These are phyloP conservation scores for Bellardia bayeri DNA, from an alignment of 2,888 invertebrate genomes.

Conservation along the genomic window DNA sequence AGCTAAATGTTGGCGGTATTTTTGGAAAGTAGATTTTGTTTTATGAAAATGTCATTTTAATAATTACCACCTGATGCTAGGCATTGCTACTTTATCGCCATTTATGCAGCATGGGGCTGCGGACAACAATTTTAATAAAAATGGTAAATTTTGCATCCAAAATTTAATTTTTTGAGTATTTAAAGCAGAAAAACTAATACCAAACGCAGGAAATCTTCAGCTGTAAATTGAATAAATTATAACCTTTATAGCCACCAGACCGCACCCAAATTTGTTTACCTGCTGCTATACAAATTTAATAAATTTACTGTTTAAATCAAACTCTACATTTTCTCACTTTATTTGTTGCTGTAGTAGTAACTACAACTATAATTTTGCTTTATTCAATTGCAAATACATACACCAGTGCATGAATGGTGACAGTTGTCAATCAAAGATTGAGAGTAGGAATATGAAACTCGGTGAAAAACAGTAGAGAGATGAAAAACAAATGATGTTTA, in stretches of 20 bases:
- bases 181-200: background rate
- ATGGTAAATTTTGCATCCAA: background rate
- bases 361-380: background rate
- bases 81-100: too few species aligned
- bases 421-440: constrained; percentile 29
- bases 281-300: constrained; percentile 32
- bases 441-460: background rate
- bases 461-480: background rate
- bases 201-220: background rate
- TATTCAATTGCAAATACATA: constrained; percentile 1
- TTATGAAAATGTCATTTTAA: constrained; percentile 6
- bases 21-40: background rate
- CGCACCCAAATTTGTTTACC: constrained; percentile 27
- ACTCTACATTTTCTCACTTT: background rate
- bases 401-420: background rate
- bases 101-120: too few species aligned
- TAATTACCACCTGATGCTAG: background rate
- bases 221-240: background rate
- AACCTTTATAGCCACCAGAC: constrained; percentile 24
- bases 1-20: background rate
- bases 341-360: background rate
- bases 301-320: constrained; percentile 23
- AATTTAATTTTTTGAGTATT: too few species aligned
- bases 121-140: background rate
- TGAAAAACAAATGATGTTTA: constrained; percentile 14